These are phyloP conservation scores for Apodemus agrarius DNA, from an alignment of 2,797 vertebrate species.

Conservation along the genomic window DNA sequence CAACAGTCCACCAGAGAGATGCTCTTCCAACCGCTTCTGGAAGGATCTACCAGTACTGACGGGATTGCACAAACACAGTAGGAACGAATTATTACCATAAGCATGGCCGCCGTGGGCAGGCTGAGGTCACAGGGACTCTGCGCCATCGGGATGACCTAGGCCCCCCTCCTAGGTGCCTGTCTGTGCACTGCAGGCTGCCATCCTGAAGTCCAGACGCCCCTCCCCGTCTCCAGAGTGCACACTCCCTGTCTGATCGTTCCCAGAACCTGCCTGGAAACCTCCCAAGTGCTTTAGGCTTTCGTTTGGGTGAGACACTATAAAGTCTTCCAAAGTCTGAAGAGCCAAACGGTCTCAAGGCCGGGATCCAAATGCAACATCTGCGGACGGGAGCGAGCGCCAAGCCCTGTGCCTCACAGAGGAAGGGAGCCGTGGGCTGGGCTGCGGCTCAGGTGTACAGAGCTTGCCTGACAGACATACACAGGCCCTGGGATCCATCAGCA, in stretches of 20 bases:
- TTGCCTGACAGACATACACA: neutral
- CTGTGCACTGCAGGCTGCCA: neutral
- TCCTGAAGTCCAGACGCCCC: neutral
- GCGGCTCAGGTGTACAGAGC: neutral
- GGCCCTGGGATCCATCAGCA: neutral
- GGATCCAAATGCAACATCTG: neutral
- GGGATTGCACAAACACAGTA: fast-evolving
- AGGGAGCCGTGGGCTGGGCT: neutral
- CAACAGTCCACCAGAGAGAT: no score
- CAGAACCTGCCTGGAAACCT: conserved; percentile 11
- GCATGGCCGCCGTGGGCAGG: fast-evolving
- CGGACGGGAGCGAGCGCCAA: neutral
- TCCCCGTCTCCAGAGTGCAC: neutral
- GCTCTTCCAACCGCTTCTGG: neutral
- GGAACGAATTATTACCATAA: neutral
- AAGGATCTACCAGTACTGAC: neutral
- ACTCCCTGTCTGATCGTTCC: neutral
- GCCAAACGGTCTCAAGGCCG: neutral
- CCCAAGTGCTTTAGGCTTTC: neutral
- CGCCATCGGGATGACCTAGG: neutral
- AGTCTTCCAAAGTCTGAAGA: conserved; percentile 2
- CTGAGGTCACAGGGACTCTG: neutral
- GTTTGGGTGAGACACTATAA: neutral
- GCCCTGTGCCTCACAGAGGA: neutral
- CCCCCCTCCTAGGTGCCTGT: neutral